Conservation (phyloP, 2,888 invertebrate genomes). For the Eulithis prunata region DNA sequence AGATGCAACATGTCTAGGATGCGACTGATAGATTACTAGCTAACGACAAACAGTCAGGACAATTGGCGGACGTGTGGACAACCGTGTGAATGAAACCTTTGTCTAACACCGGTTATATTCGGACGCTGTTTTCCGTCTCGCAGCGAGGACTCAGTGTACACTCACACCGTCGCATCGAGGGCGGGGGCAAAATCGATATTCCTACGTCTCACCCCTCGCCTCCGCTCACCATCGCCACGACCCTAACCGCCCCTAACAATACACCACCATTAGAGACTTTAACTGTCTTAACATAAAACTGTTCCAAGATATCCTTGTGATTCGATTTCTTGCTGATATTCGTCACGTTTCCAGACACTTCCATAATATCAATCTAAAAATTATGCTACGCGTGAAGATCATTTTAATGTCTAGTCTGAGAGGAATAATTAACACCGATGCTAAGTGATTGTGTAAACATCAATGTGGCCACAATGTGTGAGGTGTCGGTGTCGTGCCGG, state of each 20-base stretch:
- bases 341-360: conserved; percentile 50
- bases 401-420: conserved; percentile 16
- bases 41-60: conserved; percentile 46
- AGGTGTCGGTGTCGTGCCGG: conserved; percentile 41
- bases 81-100: conserved; percentile 67
- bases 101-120: conserved; percentile 59
- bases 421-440: conserved; percentile 48
- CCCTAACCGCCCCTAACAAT: conserved; percentile 80
- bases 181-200: conserved; percentile 83
- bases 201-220: conserved; percentile 76
- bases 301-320: conserved; percentile 29
- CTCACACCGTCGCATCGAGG: conserved; percentile 81
- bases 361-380: conserved; percentile 43
- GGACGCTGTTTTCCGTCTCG: conserved; percentile 61
- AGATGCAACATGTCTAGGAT: neutral
- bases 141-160: conserved; percentile 70
- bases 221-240: conserved; percentile 66
- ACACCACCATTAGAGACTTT: conserved; percentile 76
- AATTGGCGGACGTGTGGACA: conserved; percentile 52
- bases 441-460: conserved; percentile 63
- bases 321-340: conserved; percentile 49
- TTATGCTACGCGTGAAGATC: neutral
- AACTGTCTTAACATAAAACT: conserved; percentile 70
- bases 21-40: neutral
- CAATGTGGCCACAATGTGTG: conserved; percentile 50